These are phyloP conservation scores for Sebastes vulpes DNA, from an alignment of 2,797 vertebrate genomes.

Conservation along the genomic window DNA sequence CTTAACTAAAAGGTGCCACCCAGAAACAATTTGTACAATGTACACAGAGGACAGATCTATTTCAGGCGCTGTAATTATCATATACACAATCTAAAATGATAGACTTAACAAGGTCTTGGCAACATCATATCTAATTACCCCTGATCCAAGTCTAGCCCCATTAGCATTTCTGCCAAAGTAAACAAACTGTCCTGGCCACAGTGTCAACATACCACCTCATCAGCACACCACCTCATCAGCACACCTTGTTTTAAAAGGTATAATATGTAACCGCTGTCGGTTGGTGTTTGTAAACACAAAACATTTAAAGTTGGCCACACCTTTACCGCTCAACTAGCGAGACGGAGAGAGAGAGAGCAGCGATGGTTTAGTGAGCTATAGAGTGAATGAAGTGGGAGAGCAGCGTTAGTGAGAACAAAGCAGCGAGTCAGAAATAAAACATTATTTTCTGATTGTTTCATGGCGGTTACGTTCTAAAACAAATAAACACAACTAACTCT, in stretches of 20 bases:
- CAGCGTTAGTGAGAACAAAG: too few species aligned
- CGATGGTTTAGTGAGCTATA: too few species aligned
- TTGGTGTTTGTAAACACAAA: too few species aligned
- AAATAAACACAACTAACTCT: neutral
- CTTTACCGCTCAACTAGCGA: too few species aligned
- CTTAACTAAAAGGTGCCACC: neutral
- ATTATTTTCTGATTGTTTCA: neutral
- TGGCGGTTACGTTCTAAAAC: neutral
- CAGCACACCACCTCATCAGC: neutral
- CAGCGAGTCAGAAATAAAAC: neutral
- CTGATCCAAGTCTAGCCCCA: neutral
- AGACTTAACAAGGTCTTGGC: neutral
- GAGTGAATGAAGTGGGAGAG: too few species aligned
- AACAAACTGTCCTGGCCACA: neutral
- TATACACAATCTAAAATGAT: neutral
- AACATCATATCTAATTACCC: neutral
- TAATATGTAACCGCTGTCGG: too few species aligned
- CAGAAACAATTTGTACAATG: neutral
- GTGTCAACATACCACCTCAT: neutral
- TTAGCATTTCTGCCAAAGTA: neutral
- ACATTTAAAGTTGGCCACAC: too few species aligned
- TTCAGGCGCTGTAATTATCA: neutral
- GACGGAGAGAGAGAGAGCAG: too few species aligned
- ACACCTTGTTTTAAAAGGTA: neutral
- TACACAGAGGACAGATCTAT: neutral